phyloP scores from a whole-genome alignment of 2,113 vertebrate genomes.

The Menidia beryllina region DNA sequence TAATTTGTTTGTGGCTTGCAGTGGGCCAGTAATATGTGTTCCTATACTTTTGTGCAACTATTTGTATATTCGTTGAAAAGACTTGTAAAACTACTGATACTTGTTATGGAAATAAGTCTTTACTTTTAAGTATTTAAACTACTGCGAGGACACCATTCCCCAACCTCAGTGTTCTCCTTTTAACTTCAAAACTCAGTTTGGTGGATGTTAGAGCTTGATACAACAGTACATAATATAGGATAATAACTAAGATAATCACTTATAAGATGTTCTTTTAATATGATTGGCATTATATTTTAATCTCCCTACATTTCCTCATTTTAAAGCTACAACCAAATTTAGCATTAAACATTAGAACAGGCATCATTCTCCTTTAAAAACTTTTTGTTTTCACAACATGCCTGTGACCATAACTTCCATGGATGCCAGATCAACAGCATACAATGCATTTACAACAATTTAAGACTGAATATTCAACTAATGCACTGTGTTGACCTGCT shows the following conservation, averaged over 20 bases:
- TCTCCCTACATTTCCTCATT: too few relatives aligned
- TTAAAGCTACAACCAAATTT: too few relatives aligned
- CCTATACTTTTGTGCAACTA: slow-evolving; percentile 27
- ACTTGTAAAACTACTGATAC: slow-evolving; percentile 39
- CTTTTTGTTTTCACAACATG: too few relatives aligned
- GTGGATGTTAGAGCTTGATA: slow-evolving; percentile 25
- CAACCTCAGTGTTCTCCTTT: slow-evolving; percentile 14
- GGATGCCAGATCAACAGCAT: too few relatives aligned
- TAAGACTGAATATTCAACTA: too few relatives aligned
- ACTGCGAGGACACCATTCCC: slow-evolving; percentile 22
- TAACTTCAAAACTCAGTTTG: slow-evolving; percentile 32
- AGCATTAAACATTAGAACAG: too few relatives aligned
- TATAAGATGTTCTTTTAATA: slow-evolving; percentile 35
- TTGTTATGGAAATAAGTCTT: slow-evolving; percentile 35
- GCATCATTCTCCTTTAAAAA: too few relatives aligned
- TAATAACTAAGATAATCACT: slow-evolving; percentile 60
- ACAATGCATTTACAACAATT: too few relatives aligned
- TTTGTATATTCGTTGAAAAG: slow-evolving; percentile 40
- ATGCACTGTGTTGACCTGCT: too few relatives aligned
- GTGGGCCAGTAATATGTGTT: slow-evolving; percentile 23
- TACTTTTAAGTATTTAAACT: slow-evolving; percentile 54
- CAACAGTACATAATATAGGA: slow-evolving; percentile 38
- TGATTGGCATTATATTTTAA: slow-evolving; percentile 41
- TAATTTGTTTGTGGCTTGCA: slow-evolving; percentile 47
- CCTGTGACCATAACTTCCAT: too few relatives aligned